A percentile compares a stretch with the other conserved stretches of the same genome.
Conservation (phyloP, 2,888 invertebrate genomes). For the Lissonota sp. region DNA sequence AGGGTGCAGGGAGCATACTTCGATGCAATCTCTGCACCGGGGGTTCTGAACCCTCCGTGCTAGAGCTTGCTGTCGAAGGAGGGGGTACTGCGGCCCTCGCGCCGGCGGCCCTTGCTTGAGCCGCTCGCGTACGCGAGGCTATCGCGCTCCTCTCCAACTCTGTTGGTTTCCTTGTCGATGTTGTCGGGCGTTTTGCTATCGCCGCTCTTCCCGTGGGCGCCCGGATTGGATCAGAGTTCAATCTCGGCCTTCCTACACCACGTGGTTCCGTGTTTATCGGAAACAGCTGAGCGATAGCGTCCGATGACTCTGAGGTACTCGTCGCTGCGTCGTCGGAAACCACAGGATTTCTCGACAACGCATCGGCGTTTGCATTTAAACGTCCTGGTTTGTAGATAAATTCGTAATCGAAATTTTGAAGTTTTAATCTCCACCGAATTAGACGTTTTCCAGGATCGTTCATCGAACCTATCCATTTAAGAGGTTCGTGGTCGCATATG, state of each 20-base stretch:
- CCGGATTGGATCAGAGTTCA: not conserved
- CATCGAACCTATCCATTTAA: constrained; percentile 45
- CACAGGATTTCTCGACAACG: constrained; percentile 44
- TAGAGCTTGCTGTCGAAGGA: not conserved
- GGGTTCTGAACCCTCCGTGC: constrained; percentile 5
- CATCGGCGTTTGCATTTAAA: constrained; percentile 39
- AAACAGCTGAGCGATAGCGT: not conserved
- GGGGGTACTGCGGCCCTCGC: not conserved
- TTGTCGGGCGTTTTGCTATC: not conserved
- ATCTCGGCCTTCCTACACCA: not conserved
- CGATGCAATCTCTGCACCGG: constrained; percentile 22
- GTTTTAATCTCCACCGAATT: constrained; percentile 35
- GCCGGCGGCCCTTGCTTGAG: not conserved
- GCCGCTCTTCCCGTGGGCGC: not conserved
- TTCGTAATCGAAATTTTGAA: constrained; percentile 35
- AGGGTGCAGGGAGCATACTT: not conserved
- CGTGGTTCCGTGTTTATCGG: not conserved
- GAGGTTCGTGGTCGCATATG: constrained; percentile 54
- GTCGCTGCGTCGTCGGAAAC: not conserved
- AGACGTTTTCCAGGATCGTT: constrained; percentile 31
- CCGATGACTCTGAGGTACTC: not conserved
- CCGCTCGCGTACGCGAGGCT: not conserved
- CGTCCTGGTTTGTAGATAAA: constrained; percentile 47
- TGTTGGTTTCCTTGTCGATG: not conserved
- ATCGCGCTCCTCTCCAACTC: not conserved